These are phyloP conservation scores for Pseudonaja textilis DNA, from an alignment of 2,113 vertebrate species.

Conservation along the genomic window DNA sequence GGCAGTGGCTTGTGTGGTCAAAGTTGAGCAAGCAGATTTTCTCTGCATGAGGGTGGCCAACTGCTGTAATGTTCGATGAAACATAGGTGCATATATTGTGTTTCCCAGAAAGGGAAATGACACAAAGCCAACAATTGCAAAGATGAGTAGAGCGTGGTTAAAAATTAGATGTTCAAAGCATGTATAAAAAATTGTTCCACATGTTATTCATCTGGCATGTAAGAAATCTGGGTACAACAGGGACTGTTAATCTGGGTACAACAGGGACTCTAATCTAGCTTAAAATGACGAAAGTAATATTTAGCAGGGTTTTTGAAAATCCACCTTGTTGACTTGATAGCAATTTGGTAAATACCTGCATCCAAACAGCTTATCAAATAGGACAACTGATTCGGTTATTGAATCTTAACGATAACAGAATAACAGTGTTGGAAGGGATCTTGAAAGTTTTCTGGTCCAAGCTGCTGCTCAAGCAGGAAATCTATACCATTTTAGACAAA, in stretches of 20 bases:
- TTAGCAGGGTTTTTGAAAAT: not conserved
- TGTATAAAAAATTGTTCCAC: not conserved
- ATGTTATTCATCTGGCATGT: not conserved
- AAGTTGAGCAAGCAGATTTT: slow-evolving; percentile 89
- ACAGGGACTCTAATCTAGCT: no score
- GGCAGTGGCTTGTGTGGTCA: slow-evolving; percentile 90
- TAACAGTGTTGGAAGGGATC: not conserved
- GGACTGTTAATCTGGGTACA: not conserved
- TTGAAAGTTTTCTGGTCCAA: not conserved
- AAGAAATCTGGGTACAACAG: not conserved
- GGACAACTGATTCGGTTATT: not conserved
- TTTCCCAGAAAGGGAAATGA: not conserved
- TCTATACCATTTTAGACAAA: no score
- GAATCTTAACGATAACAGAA: not conserved
- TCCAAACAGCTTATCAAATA: not conserved
- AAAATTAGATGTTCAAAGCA: no score
- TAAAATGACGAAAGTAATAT: not conserved
- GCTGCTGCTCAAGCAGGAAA: no score
- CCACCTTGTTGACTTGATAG: not conserved
- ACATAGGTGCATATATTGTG: not conserved
- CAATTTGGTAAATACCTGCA: not conserved
- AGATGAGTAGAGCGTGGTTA: not conserved
- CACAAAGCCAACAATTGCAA: not conserved
- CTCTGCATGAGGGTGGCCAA: slow-evolving; percentile 69
- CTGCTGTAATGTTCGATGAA: slow-evolving; percentile 73